These are phyloP conservation scores for Patella pellucida DNA, from an alignment of 2,888 invertebrate genomes.

Conservation along the genomic window DNA sequence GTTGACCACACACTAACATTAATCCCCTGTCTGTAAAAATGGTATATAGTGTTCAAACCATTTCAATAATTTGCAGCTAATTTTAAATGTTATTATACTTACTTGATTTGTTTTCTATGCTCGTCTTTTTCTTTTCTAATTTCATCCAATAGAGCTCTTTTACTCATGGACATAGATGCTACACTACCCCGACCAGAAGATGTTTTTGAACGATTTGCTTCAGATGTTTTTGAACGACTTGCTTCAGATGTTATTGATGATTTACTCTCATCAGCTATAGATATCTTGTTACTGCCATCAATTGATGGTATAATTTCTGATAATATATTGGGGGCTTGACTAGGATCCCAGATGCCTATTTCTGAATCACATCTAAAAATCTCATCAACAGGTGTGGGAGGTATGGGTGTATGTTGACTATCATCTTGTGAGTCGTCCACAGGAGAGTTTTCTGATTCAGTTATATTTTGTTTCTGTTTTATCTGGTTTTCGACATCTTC, in stretches of 20 bases:
- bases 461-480: constrained; percentile 27
- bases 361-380: neutral
- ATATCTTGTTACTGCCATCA: neutral
- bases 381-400: neutral
- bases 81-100: neutral
- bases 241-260: neutral
- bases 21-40: too few relatives aligned
- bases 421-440: neutral
- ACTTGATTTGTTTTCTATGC: constrained; percentile 57
- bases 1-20: too few relatives aligned
- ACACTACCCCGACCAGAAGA: neutral
- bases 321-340: neutral
- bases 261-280: neutral
- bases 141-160: constrained; percentile 51
- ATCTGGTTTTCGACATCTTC: constrained; percentile 47
- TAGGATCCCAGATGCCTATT: neutral
- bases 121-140: constrained; percentile 58
- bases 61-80: too few relatives aligned
- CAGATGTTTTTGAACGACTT: neutral
- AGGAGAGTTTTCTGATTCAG: neutral
- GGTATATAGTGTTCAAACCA: too few relatives aligned
- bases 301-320: neutral
- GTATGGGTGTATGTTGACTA: neutral
- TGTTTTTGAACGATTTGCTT: neutral
- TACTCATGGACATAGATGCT: constrained; percentile 46